Percentiles rank a stretch among this genome's conserved stretches.
phyloP scores from a whole-genome alignment of 2,888 invertebrate genomes.

The Crocallis elinguaria region DNA sequence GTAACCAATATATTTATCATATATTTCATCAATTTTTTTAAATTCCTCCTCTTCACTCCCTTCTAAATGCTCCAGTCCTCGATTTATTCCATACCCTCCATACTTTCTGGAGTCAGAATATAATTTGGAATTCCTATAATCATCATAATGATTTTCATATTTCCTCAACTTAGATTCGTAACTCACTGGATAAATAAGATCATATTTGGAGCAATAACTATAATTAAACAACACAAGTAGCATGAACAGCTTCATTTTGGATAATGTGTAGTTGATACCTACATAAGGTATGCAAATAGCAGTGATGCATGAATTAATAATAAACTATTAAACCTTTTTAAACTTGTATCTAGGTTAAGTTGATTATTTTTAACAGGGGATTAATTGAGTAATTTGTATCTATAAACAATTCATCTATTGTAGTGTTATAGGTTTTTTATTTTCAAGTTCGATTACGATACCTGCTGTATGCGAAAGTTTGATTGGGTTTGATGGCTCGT shows the following conservation, averaged over 20 bases:
- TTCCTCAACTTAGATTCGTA: background rate
- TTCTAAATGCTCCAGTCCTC: background rate
- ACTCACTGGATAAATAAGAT: background rate
- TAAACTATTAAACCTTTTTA: no score
- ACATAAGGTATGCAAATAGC: no score
- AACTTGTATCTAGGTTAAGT: no score
- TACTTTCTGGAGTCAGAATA: background rate
- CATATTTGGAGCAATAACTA: constrained; percentile 3
- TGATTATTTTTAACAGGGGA: no score
- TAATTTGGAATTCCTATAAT: background rate
- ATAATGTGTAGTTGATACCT: background rate
- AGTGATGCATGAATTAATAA: no score
- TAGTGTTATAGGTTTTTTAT: no score
- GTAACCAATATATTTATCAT: background rate
- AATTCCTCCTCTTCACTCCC: background rate
- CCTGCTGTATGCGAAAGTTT: no score
- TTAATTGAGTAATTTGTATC: no score
- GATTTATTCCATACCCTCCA: no score
- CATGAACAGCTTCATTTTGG: constrained; percentile 1
- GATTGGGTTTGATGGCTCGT: no score
- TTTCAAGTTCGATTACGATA: no score
- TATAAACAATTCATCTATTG: no score
- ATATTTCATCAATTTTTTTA: background rate
- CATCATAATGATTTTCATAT: background rate
- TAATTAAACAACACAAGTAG: background rate